phyloP scores from a whole-genome alignment of 2,888 invertebrate genomes.

The Drosophila tripunctata region DNA sequence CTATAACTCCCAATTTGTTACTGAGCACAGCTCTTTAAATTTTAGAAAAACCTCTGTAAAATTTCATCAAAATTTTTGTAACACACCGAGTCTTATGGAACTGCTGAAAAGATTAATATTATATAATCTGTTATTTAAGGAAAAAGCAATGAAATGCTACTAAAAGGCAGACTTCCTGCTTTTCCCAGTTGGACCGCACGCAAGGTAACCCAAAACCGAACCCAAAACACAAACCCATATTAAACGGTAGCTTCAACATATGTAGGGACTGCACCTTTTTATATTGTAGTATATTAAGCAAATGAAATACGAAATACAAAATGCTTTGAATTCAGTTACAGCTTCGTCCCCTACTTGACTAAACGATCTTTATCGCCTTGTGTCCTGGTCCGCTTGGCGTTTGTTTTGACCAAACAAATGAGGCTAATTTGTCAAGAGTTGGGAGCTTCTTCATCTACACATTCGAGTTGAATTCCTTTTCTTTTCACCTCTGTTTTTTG shows the following conservation, averaged over 20 bases:
- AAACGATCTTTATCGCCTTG: slow-evolving; percentile 72
- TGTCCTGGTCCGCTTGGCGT: slow-evolving; percentile 59
- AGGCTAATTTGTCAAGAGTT: slow-evolving; percentile 82
- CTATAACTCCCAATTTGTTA: too few species aligned
- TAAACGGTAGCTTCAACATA: slow-evolving; percentile 55
- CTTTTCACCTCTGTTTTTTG: slow-evolving; percentile 21
- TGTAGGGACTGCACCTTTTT: slow-evolving; percentile 43
- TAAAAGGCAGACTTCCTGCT: slow-evolving; percentile 26
- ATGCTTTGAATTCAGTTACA: slow-evolving; percentile 47
- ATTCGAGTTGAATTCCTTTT: slow-evolving; percentile 23
- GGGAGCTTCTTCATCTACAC: slow-evolving; percentile 38
- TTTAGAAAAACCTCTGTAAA: neutral
- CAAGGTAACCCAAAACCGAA: slow-evolving; percentile 12
- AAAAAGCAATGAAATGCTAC: neutral
- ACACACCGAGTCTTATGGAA: neutral
- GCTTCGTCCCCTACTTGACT: slow-evolving; percentile 25
- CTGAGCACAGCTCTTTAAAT: neutral
- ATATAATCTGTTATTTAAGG: slow-evolving; percentile 12
- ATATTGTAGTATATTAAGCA: slow-evolving; percentile 34
- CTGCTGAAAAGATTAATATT: slow-evolving; percentile 33
- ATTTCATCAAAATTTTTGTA: neutral
- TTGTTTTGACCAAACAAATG: slow-evolving; percentile 84
- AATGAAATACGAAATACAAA: slow-evolving; percentile 50
- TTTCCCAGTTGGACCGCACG: slow-evolving; percentile 21
- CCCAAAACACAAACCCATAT: slow-evolving; percentile 18